These are phyloP conservation scores for Ranitomeya variabilis DNA, from an alignment of 2,113 vertebrate genomes.

Conservation along the genomic window DNA sequence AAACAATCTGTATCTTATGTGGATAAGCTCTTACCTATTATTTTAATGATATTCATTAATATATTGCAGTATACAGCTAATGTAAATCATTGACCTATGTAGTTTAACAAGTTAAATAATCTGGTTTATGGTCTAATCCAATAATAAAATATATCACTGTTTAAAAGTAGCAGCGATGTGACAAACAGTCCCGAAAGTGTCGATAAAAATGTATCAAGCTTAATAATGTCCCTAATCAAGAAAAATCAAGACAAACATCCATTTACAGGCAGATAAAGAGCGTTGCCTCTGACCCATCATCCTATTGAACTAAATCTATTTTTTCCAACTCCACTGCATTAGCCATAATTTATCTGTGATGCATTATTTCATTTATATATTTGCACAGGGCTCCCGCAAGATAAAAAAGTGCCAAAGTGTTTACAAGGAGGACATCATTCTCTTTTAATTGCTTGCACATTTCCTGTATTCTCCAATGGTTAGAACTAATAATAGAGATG, in stretches of 20 bases:
- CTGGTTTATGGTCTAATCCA: neutral
- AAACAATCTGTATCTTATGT: too few species aligned
- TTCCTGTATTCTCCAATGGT: conserved; percentile 69
- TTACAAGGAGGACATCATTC: conserved; percentile 69
- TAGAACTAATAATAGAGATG: conserved; percentile 68
- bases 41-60: too few species aligned
- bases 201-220: conserved; percentile 52
- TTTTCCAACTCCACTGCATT: conserved; percentile 69
- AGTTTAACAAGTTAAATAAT: neutral
- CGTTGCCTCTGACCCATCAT: conserved; percentile 61
- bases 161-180: conserved; percentile 1
- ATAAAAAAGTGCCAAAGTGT: conserved; percentile 73
- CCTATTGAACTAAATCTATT: conserved; percentile 66
- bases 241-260: conserved; percentile 62
- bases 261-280: conserved; percentile 71
- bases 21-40: too few species aligned
- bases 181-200: neutral
- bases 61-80: neutral
- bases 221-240: conserved; percentile 61
- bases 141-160: neutral
- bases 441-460: conserved; percentile 74
- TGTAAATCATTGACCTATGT: neutral
- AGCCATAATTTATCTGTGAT: conserved; percentile 73
- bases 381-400: conserved; percentile 67
- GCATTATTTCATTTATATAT: conserved; percentile 74